Evolutionary conservation across 2,888 invertebrate species (phyloP).

Genomic region (Invenusta paracnida): DNA sequence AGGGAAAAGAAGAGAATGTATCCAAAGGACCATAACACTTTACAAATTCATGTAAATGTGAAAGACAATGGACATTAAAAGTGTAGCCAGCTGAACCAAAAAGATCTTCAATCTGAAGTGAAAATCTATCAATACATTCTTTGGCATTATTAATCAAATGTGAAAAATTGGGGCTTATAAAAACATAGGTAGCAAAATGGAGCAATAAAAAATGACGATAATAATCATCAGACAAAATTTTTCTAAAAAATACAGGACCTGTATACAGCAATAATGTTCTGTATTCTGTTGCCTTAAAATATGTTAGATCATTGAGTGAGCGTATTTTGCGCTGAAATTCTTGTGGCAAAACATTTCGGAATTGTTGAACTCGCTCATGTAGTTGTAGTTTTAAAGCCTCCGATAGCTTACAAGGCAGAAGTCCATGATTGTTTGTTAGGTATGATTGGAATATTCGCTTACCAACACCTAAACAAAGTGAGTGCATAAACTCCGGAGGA

Average conservation of each 20-base stretch:
- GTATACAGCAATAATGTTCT: not conserved
- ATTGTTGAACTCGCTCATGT: not conserved
- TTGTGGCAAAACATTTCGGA: not conserved
- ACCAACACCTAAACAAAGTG: not conserved
- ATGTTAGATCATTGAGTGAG: not conserved
- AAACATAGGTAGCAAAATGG: constrained; percentile 23
- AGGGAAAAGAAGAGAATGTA: constrained; percentile 43
- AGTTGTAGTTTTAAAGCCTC: not conserved
- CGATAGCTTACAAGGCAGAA: not conserved
- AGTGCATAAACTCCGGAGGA: constrained; percentile 46
- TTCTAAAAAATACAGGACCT: constrained; percentile 33
- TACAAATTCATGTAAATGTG: constrained; percentile 44
- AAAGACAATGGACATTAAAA: constrained; percentile 45
- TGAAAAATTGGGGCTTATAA: constrained; percentile 19
- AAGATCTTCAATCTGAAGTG: constrained; percentile 28
- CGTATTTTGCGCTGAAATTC: not conserved
- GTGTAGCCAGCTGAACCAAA: constrained; percentile 42
- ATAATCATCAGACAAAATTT: constrained; percentile 42
- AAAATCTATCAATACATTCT: constrained; percentile 44
- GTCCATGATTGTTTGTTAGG: not conserved
- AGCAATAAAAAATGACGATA: constrained; percentile 43
- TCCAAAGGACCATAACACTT: constrained; percentile 43
- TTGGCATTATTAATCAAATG: constrained; percentile 43
- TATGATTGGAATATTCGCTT: not conserved
- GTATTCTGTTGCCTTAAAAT: not conserved